phyloP scores from a whole-genome alignment of 2,113 vertebrate genomes.

The Gambusia affinis region DNA sequence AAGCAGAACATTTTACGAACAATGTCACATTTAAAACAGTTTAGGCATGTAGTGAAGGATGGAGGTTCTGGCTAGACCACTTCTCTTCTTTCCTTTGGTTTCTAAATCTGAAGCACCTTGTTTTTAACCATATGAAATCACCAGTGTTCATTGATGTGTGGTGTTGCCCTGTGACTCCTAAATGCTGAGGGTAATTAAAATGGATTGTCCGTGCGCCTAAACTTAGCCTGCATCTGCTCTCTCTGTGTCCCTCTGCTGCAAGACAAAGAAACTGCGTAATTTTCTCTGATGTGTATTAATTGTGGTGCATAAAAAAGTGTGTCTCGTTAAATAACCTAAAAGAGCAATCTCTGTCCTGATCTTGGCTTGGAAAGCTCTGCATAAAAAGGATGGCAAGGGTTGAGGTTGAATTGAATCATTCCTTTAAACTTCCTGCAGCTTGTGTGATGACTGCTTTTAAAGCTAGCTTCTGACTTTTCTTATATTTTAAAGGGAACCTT shows the following conservation, averaged over 20 bases:
- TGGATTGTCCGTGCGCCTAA: constrained; percentile 52
- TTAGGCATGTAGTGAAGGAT: constrained; percentile 20
- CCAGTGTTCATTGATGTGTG: constrained; percentile 63
- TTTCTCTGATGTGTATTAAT: constrained; percentile 67
- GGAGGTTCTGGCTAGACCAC: neutral
- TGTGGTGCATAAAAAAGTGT: constrained; percentile 30
- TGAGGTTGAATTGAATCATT: constrained; percentile 15
- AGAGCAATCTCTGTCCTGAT: constrained; percentile 52
- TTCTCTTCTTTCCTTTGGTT: constrained; percentile 17
- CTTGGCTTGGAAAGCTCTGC: constrained; percentile 38
- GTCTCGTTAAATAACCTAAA: constrained; percentile 63
- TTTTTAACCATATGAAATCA: constrained; percentile 15
- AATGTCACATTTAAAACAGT: constrained; percentile 14
- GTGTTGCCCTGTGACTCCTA: constrained; percentile 56
- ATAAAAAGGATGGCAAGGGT: constrained; percentile 18
- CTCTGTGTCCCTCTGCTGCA: constrained; percentile 37
- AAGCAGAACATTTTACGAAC: constrained; percentile 29
- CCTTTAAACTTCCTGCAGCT: constrained; percentile 5
- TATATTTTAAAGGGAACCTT: neutral
- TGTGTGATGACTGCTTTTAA: neutral
- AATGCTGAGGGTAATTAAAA: constrained; percentile 65
- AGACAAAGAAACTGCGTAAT: constrained; percentile 55
- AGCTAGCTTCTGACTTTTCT: constrained; percentile 11
- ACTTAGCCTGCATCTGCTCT: constrained; percentile 49
- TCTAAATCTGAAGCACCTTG: constrained; percentile 7